phyloP scores from a whole-genome alignment of 2,888 invertebrate genomes.

The Spodoptera littoralis region DNA sequence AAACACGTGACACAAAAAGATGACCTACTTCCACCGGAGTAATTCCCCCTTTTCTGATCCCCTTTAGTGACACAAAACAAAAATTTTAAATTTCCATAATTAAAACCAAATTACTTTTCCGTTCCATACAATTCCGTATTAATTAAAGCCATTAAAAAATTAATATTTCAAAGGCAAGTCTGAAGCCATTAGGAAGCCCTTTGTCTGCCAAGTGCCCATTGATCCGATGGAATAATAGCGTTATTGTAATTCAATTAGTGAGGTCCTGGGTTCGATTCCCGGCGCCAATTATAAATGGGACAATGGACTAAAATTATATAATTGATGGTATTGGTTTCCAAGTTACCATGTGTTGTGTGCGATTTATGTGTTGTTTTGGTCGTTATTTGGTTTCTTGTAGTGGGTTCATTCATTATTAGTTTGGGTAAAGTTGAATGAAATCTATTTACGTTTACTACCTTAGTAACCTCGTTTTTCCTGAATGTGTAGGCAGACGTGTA shows the following conservation, averaged over 20 bases:
- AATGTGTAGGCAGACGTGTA: too few species aligned
- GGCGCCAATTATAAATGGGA: conserved; percentile 62
- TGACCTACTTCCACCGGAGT: background rate
- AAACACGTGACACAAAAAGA: too few species aligned
- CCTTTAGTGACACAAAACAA: background rate
- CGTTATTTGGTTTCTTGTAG: background rate
- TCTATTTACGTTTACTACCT: background rate
- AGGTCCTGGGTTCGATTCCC: conserved; percentile 61
- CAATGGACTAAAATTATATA: conserved; percentile 63
- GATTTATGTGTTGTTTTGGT: conserved; percentile 1
- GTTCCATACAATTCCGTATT: conserved; percentile 36
- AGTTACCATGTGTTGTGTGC: conserved; percentile 8
- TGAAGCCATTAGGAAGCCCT: conserved; percentile 46
- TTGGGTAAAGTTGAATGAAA: background rate
- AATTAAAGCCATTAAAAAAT: conserved; percentile 52
- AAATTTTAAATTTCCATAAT: conserved; percentile 14
- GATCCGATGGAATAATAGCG: conserved; percentile 59
- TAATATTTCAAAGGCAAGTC: conserved; percentile 41
- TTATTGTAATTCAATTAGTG: conserved; percentile 70
- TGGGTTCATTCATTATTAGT: background rate
- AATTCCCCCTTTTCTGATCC: too few species aligned
- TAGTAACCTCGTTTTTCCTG: too few species aligned
- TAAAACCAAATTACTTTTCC: conserved; percentile 37
- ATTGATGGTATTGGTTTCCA: conserved; percentile 27
- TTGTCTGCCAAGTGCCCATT: conserved; percentile 56